phyloP scores from a whole-genome alignment of 1,140 invertebrate genomes.

The Idris sp. region DNA sequence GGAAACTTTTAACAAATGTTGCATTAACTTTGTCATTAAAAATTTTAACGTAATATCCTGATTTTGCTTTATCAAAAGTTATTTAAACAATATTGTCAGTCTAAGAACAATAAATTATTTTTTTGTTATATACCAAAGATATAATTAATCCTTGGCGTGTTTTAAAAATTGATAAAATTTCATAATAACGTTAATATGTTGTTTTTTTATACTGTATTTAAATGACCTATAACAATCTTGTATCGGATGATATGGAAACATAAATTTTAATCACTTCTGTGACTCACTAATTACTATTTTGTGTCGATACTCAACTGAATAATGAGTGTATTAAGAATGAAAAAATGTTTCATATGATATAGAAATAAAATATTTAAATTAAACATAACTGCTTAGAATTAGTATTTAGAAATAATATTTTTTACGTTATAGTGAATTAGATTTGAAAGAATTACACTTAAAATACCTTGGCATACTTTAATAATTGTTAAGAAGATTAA shows the following conservation, averaged over 20 bases:
- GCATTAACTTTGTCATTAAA: no score
- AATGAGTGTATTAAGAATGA: no score
- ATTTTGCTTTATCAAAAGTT: no score
- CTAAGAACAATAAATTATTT: no score
- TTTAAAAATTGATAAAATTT: slow-evolving; percentile 6
- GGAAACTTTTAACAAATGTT: no score
- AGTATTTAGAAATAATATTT: background rate
- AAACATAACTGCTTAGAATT: no score
- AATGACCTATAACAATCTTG: slow-evolving; percentile 30
- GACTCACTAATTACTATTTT: slow-evolving; percentile 24
- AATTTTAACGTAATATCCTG: no score
- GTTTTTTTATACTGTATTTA: slow-evolving; percentile 22
- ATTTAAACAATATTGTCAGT: no score
- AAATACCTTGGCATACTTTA: slow-evolving; percentile 36
- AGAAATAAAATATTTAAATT: no score
- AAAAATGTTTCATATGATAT: no score
- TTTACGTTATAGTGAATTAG: slow-evolving; percentile 13
- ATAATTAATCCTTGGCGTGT: background rate
- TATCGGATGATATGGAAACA: background rate
- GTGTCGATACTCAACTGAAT: slow-evolving; percentile 6
- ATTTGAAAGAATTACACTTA: slow-evolving; percentile 8
- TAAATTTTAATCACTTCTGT: slow-evolving; percentile 6
- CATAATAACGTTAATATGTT: slow-evolving; percentile 7
- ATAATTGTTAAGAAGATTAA: slow-evolving; percentile 16
- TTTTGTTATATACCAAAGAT: no score